Conservation (phyloP, 2,888 invertebrate species). For the Stenichneumon culpator region DNA sequence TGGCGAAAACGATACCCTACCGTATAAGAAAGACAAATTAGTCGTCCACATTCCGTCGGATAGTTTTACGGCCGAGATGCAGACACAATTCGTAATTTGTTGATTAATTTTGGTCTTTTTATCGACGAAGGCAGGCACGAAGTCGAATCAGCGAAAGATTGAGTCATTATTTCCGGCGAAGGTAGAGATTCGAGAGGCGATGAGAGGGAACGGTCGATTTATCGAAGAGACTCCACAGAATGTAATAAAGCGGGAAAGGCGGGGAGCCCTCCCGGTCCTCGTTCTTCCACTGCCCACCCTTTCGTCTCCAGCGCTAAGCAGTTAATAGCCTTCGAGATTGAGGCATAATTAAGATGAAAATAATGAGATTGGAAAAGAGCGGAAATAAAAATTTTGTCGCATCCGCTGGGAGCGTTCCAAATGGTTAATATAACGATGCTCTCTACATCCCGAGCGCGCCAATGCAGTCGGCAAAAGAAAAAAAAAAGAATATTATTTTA, state of each 20-base stretch:
- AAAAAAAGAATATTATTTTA: constrained; percentile 71
- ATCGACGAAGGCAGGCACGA: constrained; percentile 52
- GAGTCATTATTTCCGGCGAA: constrained; percentile 62
- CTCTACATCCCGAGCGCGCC: constrained; percentile 3
- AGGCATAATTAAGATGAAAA: constrained; percentile 68
- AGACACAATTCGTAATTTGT: constrained; percentile 21
- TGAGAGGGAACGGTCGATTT: constrained; percentile 52
- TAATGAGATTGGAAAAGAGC: constrained; percentile 66
- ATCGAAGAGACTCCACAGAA: constrained; percentile 40
- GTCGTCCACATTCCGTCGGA: neutral
- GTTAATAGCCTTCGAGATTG: constrained; percentile 52
- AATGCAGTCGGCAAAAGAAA: neutral
- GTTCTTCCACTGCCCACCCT: constrained; percentile 15
- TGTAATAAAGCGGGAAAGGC: constrained; percentile 36
- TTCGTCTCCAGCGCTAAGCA: constrained; percentile 30
- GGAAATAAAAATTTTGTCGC: constrained; percentile 70
- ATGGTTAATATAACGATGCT: constrained; percentile 18
- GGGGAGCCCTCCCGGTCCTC: neutral
- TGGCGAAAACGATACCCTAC: neutral
- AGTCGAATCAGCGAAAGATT: constrained; percentile 52
- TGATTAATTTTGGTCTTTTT: constrained; percentile 39
- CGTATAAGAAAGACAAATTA: neutral
- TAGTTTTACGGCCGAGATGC: neutral
- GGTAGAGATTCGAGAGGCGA: constrained; percentile 21
- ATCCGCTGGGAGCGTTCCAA: constrained; percentile 35